Conservation (phyloP, 1,140 invertebrate genomes). For the Neuroterus valhalla region DNA sequence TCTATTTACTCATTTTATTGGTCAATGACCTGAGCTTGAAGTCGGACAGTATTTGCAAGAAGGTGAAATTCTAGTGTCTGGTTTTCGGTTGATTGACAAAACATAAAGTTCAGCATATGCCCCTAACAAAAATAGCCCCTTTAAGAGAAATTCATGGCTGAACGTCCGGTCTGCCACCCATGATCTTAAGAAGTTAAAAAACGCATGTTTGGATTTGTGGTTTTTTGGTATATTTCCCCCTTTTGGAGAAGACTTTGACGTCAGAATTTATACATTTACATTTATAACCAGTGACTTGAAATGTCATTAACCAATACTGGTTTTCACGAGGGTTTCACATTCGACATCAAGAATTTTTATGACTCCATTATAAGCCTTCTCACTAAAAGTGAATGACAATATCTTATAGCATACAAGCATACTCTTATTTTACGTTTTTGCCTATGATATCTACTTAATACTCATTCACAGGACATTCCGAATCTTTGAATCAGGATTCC, state of each 20-base stretch:
- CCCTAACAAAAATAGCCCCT: slow-evolving; percentile 1
- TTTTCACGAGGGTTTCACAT: no score
- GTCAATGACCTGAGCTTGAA: neutral
- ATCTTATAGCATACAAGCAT: no score
- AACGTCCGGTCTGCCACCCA: slow-evolving; percentile 8
- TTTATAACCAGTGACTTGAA: neutral
- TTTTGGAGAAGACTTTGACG: slow-evolving; percentile 1
- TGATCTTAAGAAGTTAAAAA: neutral
- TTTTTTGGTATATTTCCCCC: neutral
- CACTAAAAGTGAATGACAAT: no score
- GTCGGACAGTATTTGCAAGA: neutral
- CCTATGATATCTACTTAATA: no score
- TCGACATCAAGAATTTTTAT: no score
- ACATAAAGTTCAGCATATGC: neutral
- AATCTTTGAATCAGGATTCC: no score
- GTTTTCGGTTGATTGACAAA: slow-evolving; percentile 12
- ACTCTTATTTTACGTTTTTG: no score
- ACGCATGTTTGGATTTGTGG: neutral
- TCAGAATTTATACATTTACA: neutral
- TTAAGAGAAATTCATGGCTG: neutral
- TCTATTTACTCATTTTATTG: neutral
- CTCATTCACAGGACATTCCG: no score
- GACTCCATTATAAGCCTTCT: no score
- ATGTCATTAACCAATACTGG: neutral
- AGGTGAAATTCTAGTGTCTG: neutral